Base-by-base conservation (phyloP, 2,888 invertebrate genomes). In the Caenorhabditis japonica region DNA sequence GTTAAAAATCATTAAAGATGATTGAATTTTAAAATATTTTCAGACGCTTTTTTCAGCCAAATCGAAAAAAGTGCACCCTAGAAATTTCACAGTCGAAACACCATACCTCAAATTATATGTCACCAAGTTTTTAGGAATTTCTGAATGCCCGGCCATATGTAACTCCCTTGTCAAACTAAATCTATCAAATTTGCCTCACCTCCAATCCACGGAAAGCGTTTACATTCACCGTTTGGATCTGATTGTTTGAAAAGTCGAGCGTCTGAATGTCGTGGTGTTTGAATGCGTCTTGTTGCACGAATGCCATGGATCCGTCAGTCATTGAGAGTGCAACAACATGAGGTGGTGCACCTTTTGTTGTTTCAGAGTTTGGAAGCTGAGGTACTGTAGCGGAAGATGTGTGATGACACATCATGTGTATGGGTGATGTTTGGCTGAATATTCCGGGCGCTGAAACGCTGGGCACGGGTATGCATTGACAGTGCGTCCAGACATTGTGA, bases 151-250 rank as follows among this genome's bases (percentile, higher is more conserved):
- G n/a, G n/a, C n/a, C n/a, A n/a, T n/a, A n/a, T n/a, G n/a, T n/a
- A n/a, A n/a, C n/a, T n/a, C n/a, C n/a, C n/a, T n/a, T n/a, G n/a
- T n/a, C n/a, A n/a, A n/a, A n/a, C n/a, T 55, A 51, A 46, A 13
- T 10, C 2, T 21, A 17, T 12, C 10, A 23, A 8, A 43, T 23
- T 17, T 44, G 13, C 13, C 27, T 8, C 12, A 83, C 85, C 79
- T 87, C 86, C 3, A 87, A 66, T n/a, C 85, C 85, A 21, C 85
- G 74, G 56, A 87, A 87, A 3, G 86, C 85, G 51, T 87, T 87
- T 15, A 84, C 86, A 68, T 88, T 87, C 23, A 88, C 77, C 2
- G 81, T 83, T 51, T 84, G 83, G 15, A 88, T 86, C 17, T 82
- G 79, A 51, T 88, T 87, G 36, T 80, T 56, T 3, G 79, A 79